These are phyloP conservation scores for Ginglymostoma cirratum DNA, from an alignment of 2,113 vertebrate species.

Conservation along the genomic window DNA sequence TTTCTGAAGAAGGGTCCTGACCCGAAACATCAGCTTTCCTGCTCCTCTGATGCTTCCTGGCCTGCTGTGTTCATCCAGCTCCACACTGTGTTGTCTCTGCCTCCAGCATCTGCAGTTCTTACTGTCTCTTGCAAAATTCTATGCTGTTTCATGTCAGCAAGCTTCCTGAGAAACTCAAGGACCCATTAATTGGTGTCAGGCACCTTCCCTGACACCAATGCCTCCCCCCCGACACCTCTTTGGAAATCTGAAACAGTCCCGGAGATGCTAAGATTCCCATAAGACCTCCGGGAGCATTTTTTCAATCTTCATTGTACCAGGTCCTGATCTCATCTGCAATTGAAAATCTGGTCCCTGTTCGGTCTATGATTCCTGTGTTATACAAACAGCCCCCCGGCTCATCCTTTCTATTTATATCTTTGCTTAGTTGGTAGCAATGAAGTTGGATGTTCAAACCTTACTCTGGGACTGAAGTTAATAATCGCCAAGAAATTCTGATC, in stretches of 20 bases:
- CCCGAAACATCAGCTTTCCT: too few relatives aligned
- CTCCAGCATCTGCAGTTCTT: too few relatives aligned
- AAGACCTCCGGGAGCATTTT: background rate
- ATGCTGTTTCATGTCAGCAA: background rate
- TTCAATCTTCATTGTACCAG: background rate
- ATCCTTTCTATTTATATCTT: too few relatives aligned
- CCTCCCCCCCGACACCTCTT: background rate
- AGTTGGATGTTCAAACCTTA: background rate
- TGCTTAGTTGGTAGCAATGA: background rate
- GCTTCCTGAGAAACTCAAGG: background rate
- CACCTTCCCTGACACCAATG: background rate
- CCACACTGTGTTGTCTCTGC: too few relatives aligned
- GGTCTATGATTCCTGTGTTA: background rate
- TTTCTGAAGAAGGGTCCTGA: too few relatives aligned
- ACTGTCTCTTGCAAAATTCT: too few relatives aligned
- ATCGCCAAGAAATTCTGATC: background rate
- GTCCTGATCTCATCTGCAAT: background rate
- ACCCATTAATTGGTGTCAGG: too few relatives aligned
- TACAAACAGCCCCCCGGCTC: background rate
- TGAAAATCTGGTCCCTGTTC: background rate
- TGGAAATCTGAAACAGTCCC: background rate
- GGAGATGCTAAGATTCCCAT: background rate
- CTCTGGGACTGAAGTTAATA: background rate
- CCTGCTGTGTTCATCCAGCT: too few relatives aligned
- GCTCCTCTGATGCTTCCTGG: too few relatives aligned